Evolutionary conservation across 2,113 vertebrate species (phyloP).

Genomic region (Rhabdornis inornatus): DNA sequence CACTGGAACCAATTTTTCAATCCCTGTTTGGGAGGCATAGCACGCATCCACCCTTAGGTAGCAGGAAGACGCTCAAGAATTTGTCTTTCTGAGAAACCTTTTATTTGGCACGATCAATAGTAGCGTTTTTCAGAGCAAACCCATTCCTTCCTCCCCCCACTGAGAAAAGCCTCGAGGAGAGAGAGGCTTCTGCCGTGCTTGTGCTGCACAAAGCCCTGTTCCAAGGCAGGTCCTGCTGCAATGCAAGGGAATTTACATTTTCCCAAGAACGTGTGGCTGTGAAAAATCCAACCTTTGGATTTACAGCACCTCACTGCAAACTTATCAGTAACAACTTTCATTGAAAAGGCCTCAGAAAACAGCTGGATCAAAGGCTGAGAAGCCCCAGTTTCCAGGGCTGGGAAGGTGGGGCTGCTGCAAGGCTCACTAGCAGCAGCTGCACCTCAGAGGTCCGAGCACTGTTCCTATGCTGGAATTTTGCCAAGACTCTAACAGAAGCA

Average conservation of each 20-base stretch:
- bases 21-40: not conserved
- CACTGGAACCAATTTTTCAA: not conserved
- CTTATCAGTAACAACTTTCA: not conserved
- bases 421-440: not conserved
- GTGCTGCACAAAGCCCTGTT: not conserved
- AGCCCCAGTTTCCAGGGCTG: not conserved
- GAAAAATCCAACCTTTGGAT: not conserved
- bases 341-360: not conserved
- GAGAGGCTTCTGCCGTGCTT: not conserved
- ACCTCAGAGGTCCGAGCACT: not conserved
- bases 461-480: not conserved
- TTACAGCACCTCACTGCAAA: not conserved
- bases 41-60: slow-evolving; percentile 19
- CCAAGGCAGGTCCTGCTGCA: not conserved
- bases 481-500: not conserved
- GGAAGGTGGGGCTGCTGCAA: not conserved
- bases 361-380: not conserved
- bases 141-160: slow-evolving; percentile 33
- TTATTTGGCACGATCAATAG: slow-evolving; percentile 53
- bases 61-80: slow-evolving; percentile 34
- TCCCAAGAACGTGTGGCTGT: not conserved
- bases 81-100: slow-evolving; percentile 50
- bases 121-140: not conserved
- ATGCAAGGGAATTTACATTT: not conserved
- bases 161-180: not conserved